Conservation (phyloP, 2,113 vertebrate genomes). For the Odocoileus hemionus region DNA sequence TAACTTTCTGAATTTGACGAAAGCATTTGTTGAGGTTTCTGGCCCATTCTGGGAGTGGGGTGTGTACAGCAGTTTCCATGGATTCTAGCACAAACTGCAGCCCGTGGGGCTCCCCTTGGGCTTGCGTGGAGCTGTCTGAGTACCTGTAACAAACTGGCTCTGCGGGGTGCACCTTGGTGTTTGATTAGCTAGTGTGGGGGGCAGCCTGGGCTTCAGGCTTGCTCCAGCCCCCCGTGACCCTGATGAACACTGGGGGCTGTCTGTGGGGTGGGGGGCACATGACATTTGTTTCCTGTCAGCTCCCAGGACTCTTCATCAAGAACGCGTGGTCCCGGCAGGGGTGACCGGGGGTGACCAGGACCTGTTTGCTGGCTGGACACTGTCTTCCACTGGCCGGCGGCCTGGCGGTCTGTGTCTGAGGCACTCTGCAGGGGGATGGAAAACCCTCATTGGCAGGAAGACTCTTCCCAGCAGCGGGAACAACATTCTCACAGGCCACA, state of each 20-base stretch:
- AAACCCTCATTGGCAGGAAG: background rate
- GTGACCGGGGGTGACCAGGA: background rate
- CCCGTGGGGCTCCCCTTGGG: fast-evolving
- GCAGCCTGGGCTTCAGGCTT: fast-evolving
- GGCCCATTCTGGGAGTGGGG: fast-evolving
- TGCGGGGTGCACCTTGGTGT: fast-evolving
- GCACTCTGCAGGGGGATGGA: background rate
- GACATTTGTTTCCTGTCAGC: fast-evolving
- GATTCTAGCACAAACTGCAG: background rate
- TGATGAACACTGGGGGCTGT: fast-evolving
- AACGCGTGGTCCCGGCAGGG: fast-evolving
- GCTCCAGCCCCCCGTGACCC: too few relatives aligned
- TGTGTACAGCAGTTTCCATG: fast-evolving
- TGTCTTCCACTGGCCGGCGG: background rate
- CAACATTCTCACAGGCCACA: background rate
- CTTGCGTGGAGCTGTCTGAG: fast-evolving
- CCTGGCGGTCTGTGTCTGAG: fast-evolving
- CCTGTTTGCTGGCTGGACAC: fast-evolving
- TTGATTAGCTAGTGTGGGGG: background rate
- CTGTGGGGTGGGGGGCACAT: fast-evolving
- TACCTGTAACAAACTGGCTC: too few relatives aligned
- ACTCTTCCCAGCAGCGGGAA: background rate
- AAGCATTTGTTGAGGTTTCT: background rate
- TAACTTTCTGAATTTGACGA: fast-evolving
- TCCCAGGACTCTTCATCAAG: background rate